Base-by-base conservation (phyloP, 2,888 invertebrate genomes). In the Ellobium chinense region DNA sequence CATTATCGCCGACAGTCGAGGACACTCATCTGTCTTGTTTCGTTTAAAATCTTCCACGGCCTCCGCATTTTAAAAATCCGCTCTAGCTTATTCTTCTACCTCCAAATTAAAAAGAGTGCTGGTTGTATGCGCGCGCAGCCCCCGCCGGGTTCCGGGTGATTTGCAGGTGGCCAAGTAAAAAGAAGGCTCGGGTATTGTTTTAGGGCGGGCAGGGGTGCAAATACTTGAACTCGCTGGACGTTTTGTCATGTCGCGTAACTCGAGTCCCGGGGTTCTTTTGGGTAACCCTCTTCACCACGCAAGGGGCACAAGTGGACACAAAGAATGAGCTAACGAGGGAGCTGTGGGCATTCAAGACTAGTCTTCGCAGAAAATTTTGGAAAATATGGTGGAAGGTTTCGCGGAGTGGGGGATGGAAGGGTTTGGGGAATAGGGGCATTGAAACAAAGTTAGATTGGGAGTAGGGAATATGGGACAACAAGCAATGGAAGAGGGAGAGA, bases 11-110 rank as follows among this genome's bases (percentile, higher is more conserved):
- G 58, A 24, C 68, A 66, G 77, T 77, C 58, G 68, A 77, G 77
- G 56, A 37, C 77, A 39, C 77, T 77, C 37, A 37, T 68, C 29
- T 68, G 68, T 77, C 77, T 77, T 58, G 68, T 77, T 77, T 77
- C 77, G 54, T 77, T 77, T 77, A 77, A 54, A 68, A 65, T 68
- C 24, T 68, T 77, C 58, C 68, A 34, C 36, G 68, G 24, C 39
- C 39, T 39, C 27, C 12, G 4, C 37, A 34, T 75, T 65, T 54
- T 4, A 36, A 73, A 63, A 60, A 34, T n/a, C 36, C 46, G 31
- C 34, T 37, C 54, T 14, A 2, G 14, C 54, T 65, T 65, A 58
- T 65, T 75, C 65, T 54, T 65, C 54, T 34, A 56, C 68, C n/a
- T 68, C 77, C 58, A 68, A 77, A 77, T 68, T 77, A 77, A 68